Evolutionary conservation across 2,797 vertebrate species (phyloP).

Genomic region (Danio albolineatus): DNA sequence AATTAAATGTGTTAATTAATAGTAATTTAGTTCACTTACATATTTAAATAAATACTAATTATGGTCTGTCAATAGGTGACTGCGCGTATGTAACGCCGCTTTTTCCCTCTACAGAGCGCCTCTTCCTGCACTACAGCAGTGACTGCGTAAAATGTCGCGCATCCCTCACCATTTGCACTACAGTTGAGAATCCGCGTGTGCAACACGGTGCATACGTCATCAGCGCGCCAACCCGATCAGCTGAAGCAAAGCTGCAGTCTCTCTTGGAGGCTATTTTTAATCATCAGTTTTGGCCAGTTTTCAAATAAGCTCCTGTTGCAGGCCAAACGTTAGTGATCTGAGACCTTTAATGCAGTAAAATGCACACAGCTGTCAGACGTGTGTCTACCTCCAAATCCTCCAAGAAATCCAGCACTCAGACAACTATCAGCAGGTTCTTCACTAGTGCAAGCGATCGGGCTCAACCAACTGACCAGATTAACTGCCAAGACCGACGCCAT

Average conservation of each 20-base stretch:
- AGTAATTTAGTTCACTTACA: too few relatives aligned
- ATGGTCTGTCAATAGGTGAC: not conserved
- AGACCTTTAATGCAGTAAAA: not conserved
- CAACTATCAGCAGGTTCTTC: constrained; percentile 82
- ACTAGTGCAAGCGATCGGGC: constrained; percentile 58
- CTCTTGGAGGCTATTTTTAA: constrained; percentile 7
- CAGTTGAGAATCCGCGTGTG: not conserved
- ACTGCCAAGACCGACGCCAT: constrained; percentile 38
- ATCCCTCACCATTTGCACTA: constrained; percentile 22
- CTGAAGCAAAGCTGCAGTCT: not conserved
- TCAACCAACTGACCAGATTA: constrained; percentile 46
- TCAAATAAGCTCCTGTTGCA: not conserved
- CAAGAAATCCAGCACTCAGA: constrained; percentile 65
- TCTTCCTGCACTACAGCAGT: not conserved
- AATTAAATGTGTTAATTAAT: too few relatives aligned
- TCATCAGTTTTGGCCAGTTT: not conserved
- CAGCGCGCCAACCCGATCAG: constrained; percentile 45
- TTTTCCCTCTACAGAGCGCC: constrained; percentile 17
- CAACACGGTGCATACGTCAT: constrained; percentile 16
- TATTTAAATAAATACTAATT: too few relatives aligned
- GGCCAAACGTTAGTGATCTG: not conserved
- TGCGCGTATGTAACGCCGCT: constrained; percentile 37
- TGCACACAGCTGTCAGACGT: constrained; percentile 46
- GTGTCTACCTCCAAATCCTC: constrained; percentile 18
- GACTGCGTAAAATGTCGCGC: constrained; percentile 22